These are phyloP conservation scores for Pao palembangensis DNA, from an alignment of 2,113 vertebrate genomes.

Conservation along the genomic window DNA sequence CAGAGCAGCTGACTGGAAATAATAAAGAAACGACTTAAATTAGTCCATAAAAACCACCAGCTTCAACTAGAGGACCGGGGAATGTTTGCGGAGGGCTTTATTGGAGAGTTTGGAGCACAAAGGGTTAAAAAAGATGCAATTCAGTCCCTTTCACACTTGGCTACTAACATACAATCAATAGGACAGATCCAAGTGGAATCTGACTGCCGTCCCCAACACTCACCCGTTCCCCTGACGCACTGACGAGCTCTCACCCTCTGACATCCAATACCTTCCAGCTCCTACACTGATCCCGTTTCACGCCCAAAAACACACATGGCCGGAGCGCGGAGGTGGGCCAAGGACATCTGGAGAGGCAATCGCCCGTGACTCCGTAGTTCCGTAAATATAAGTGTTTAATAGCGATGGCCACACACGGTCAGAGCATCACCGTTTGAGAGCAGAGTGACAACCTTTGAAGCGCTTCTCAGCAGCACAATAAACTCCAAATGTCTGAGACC, in stretches of 20 bases:
- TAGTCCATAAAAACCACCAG: background rate
- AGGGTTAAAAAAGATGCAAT: background rate
- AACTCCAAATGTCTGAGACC: no score
- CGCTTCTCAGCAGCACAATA: no score
- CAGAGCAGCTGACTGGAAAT: background rate
- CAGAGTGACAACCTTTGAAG: no score
- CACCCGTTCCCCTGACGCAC: slow-evolving; percentile 37
- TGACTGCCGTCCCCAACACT: slow-evolving; percentile 40
- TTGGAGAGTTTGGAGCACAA: background rate
- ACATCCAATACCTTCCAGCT: slow-evolving; percentile 48
- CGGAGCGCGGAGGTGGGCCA: slow-evolving; percentile 41
- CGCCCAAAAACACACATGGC: slow-evolving; percentile 12
- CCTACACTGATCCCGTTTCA: slow-evolving; percentile 21
- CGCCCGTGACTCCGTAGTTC: background rate
- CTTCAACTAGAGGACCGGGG: background rate
- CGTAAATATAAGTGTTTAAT: no score
- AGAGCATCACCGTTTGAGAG: no score
- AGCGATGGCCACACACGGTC: no score
- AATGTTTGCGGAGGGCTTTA: background rate
- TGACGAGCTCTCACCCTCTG: slow-evolving; percentile 36
- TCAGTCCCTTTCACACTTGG: background rate
- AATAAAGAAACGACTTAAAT: background rate
- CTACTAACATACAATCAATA: slow-evolving; percentile 33
- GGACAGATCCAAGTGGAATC: slow-evolving; percentile 26
- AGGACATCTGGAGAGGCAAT: slow-evolving; percentile 49